phyloP scores from a whole-genome alignment of 2,888 invertebrate species.

The Ennomos quercinarius region DNA sequence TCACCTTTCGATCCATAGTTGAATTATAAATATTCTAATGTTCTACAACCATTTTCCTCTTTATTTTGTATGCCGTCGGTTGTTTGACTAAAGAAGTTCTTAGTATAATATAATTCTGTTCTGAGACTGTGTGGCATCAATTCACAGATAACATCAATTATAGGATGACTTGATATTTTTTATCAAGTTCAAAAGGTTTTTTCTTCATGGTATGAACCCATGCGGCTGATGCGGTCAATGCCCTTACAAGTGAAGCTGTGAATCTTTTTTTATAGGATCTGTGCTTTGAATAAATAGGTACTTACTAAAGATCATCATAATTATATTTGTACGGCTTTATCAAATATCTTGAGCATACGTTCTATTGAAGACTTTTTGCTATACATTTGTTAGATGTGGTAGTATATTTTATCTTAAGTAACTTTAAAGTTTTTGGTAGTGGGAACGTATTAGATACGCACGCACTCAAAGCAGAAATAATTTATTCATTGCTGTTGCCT shows the following conservation, averaged over 20 bases:
- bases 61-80: background rate
- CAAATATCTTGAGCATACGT: background rate
- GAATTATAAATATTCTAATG: conserved; percentile 5
- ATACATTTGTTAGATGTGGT: too few relatives aligned
- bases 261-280: too few relatives aligned
- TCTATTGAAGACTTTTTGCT: too few relatives aligned
- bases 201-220: conserved; percentile 6
- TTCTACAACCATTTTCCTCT: conserved; percentile 1
- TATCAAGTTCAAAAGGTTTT: conserved; percentile 17
- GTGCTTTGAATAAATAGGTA: conserved; percentile 1
- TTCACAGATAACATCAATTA: background rate
- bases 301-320: background rate
- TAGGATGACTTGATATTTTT: conserved; percentile 17
- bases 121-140: background rate
- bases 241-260: conserved; percentile 9
- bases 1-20: conserved; percentile 1
- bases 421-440: too few relatives aligned
- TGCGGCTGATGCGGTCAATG: conserved; percentile 17
- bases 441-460: too few relatives aligned
- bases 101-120: background rate
- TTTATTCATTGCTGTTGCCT: background rate
- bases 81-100: background rate
- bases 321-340: background rate
- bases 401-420: too few relatives aligned
- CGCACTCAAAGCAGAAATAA: background rate